Percentiles rank a stretch among this genome's conserved stretches.
Evolutionary conservation across 2,113 vertebrate genomes (phyloP).

Genomic region (Cyanoramphus novaezelandiae): DNA sequence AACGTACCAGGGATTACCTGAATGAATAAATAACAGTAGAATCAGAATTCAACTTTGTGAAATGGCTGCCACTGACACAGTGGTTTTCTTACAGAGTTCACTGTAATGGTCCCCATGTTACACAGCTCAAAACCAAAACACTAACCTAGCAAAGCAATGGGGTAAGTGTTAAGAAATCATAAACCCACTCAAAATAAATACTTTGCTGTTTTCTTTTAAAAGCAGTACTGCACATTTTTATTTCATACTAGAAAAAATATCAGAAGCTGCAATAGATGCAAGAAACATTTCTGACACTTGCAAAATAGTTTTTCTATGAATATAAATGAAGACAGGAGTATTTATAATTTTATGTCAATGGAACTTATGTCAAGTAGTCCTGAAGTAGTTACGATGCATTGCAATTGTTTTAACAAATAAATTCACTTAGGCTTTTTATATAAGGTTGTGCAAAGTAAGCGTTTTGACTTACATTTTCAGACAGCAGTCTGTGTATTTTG

Average conservation of each 20-base stretch:
- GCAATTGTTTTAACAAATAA: slow-evolving; percentile 29
- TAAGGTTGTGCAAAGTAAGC: slow-evolving; percentile 20
- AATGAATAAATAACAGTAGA: neutral
- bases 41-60: neutral
- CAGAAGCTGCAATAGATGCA: neutral
- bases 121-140: neutral
- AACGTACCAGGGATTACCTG: neutral
- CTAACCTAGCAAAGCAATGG: neutral
- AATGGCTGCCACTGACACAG: neutral
- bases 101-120: neutral
- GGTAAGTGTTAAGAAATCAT: neutral
- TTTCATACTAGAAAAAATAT: slow-evolving; percentile 19
- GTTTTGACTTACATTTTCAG: neutral
- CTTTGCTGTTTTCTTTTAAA: neutral
- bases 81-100: neutral
- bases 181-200: neutral
- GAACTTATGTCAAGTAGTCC: slow-evolving; percentile 4
- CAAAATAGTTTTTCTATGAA: slow-evolving; percentile 14
- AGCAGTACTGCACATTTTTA: neutral
- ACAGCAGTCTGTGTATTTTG: neutral
- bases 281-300: slow-evolving; percentile 7
- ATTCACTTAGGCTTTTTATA: neutral
- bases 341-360: neutral
- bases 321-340: neutral
- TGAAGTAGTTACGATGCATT: slow-evolving; percentile 21